phyloP scores from a whole-genome alignment of 2,888 invertebrate species.

The Timema podura region DNA sequence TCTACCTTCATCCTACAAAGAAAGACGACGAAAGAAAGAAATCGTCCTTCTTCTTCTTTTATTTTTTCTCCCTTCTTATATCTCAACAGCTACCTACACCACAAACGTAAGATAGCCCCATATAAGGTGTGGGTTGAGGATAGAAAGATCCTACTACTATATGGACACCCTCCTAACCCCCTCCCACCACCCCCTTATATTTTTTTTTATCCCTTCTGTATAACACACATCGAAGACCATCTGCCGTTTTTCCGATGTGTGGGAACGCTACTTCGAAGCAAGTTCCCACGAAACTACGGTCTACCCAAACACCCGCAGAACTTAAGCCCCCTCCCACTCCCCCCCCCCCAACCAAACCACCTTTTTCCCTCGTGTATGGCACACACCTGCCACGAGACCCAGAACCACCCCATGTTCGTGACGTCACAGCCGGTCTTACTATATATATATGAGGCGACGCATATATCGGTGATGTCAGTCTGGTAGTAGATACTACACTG shows the following conservation, averaged over 20 bases:
- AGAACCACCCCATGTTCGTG: constrained; percentile 16
- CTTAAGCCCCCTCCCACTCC: constrained; percentile 24
- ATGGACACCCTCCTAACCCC: too few relatives aligned
- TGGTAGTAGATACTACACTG: too few relatives aligned
- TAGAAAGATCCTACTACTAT: too few relatives aligned
- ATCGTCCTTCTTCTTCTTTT: not conserved
- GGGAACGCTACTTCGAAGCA: constrained; percentile 30
- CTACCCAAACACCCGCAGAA: constrained; percentile 8
- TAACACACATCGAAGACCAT: constrained; percentile 22
- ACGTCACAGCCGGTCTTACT: not conserved
- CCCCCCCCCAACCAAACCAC: constrained; percentile 12
- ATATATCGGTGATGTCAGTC: too few relatives aligned
- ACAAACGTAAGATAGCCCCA: too few relatives aligned
- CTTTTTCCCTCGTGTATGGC: constrained; percentile 30
- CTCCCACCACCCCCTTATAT: too few relatives aligned
- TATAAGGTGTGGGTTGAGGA: too few relatives aligned
- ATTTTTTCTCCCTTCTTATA: not conserved
- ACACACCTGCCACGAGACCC: constrained; percentile 36
- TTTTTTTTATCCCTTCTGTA: too few relatives aligned
- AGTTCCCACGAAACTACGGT: constrained; percentile 32
- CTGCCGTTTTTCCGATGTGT: constrained; percentile 30
- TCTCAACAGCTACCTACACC: constrained; percentile 4
- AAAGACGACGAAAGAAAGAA: too few relatives aligned
- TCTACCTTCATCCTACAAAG: not conserved
- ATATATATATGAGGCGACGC: too few relatives aligned